These are phyloP conservation scores for Nyctalus aviator DNA, from an alignment of 2,797 vertebrate genomes.

Conservation along the genomic window DNA sequence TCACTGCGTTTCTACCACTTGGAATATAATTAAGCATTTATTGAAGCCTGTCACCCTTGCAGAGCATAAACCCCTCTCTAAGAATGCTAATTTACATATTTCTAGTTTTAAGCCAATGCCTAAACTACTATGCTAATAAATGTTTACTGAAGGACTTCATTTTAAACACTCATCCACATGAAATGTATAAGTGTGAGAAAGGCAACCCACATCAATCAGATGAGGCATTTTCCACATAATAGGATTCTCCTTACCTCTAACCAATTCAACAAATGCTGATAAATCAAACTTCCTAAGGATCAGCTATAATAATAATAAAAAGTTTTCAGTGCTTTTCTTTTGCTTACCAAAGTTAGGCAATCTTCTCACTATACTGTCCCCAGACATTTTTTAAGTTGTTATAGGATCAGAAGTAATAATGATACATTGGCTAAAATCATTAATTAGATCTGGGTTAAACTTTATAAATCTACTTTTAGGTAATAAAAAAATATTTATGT, in stretches of 20 bases:
- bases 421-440: neutral
- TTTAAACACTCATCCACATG: neutral
- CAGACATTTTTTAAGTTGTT: neutral
- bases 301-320: neutral
- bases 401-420: neutral
- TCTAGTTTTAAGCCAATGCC: neutral
- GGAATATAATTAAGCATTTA: neutral
- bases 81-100: neutral
- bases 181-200: neutral
- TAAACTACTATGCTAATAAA: neutral
- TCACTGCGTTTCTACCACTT: neutral
- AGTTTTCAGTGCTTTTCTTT: neutral
- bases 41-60: neutral
- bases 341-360: neutral
- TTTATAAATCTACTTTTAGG: neutral
- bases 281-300: constrained; percentile 21
- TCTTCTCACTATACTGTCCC: neutral
- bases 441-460: neutral
- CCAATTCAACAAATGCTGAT: neutral
- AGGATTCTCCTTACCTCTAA: neutral
- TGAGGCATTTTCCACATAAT: neutral
- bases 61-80: neutral
- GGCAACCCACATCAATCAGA: neutral
- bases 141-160: neutral
- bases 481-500: neutral